Conservation (phyloP, 23 tunicate species). For the Halocynthia roretzi region DNA sequence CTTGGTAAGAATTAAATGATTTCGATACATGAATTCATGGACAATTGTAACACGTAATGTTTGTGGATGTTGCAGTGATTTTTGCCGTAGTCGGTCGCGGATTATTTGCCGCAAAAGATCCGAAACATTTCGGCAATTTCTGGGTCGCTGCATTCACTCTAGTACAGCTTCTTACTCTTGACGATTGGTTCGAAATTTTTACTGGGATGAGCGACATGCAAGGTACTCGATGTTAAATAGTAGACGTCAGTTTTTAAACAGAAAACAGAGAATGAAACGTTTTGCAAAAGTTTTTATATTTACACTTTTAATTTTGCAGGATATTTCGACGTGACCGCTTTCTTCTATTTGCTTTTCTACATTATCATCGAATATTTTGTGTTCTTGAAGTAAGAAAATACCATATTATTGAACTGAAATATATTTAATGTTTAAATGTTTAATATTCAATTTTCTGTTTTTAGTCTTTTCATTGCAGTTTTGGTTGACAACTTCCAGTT, state of each 20-base stretch:
- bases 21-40: neutral
- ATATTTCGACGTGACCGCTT: constrained; percentile 63
- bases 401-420: neutral
- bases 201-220: constrained; percentile 76
- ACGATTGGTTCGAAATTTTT: constrained; percentile 93
- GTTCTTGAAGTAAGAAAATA: constrained; percentile 70
- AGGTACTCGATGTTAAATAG: constrained; percentile 17
- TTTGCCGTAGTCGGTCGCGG: constrained; percentile 92
- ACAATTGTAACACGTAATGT: neutral
- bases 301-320: constrained; percentile 31
- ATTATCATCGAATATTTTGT: constrained; percentile 85
- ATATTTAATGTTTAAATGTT: neutral
- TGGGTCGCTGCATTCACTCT: constrained; percentile 66
- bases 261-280: neutral
- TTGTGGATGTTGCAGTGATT: constrained; percentile 28
- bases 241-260: neutral
- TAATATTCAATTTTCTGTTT: constrained; percentile 4
- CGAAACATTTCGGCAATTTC: constrained; percentile 66
- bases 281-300: neutral
- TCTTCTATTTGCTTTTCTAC: constrained; percentile 65
- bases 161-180: constrained; percentile 71
- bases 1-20: constrained; percentile 29
- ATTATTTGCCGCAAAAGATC: constrained; percentile 46
- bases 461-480: constrained; percentile 85
- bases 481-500: constrained; percentile 91